Conservation (phyloP, 1,140 invertebrate species). For the Ganaspis sp. region DNA sequence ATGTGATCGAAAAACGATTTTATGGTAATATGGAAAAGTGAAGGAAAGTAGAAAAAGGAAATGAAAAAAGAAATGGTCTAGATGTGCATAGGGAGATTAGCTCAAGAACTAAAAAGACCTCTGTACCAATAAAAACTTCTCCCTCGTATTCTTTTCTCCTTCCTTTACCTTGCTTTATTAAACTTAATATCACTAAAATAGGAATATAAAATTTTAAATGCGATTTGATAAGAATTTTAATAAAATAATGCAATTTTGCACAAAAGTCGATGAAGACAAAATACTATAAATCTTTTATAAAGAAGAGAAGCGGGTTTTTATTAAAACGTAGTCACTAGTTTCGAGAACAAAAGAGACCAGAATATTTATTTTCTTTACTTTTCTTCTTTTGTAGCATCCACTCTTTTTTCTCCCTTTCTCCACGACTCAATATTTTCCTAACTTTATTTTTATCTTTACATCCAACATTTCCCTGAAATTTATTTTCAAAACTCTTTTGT, state of each 20-base stretch:
- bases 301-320: neutral
- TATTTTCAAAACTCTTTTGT: slow-evolving; percentile 21
- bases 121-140: neutral
- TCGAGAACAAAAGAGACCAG: slow-evolving; percentile 40
- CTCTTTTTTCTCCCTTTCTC: neutral
- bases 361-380: slow-evolving; percentile 37
- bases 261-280: slow-evolving; percentile 27
- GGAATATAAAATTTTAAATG: neutral
- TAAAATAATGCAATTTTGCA: slow-evolving; percentile 6
- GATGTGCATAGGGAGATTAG: neutral
- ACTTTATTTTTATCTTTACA: slow-evolving; percentile 6
- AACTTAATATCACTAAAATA: neutral
- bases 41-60: neutral
- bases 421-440: neutral
- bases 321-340: slow-evolving; percentile 35
- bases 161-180: neutral
- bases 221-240: slow-evolving; percentile 6
- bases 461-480: neutral
- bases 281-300: slow-evolving; percentile 23
- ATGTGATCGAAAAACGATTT: slow-evolving; percentile 26
- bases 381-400: neutral
- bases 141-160: neutral
- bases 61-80: neutral
- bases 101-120: neutral
- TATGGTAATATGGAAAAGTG: slow-evolving; percentile 11